These are phyloP conservation scores for Leptopilina boulardi DNA, from an alignment of 1,140 invertebrate genomes.

Conservation along the genomic window DNA sequence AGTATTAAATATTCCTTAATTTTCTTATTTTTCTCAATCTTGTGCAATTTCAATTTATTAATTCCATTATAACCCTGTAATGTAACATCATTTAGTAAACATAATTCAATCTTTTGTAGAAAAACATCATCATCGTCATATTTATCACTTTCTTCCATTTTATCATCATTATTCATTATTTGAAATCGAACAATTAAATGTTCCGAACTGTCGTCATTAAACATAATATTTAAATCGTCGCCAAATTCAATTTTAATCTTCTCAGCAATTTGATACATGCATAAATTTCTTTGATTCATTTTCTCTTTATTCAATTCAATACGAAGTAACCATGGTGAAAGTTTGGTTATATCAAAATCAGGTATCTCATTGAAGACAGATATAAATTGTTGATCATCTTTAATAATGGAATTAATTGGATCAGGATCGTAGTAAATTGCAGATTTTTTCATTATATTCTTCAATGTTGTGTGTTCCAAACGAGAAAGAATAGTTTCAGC, in stretches of 20 bases:
- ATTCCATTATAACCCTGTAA: constrained; percentile 92
- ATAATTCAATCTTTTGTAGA: constrained; percentile 98
- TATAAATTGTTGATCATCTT: constrained; percentile 99
- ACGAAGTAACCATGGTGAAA: constrained; percentile 99
- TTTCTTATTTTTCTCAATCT: constrained; percentile 99
- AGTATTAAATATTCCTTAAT: constrained; percentile 99
- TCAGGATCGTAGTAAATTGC: constrained; percentile 99
- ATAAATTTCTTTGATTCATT: constrained; percentile 99
- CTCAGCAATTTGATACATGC: constrained; percentile 99
- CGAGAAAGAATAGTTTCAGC: constrained; percentile 99
- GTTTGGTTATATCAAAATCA: constrained; percentile 97
- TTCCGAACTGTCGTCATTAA: constrained; percentile 99
- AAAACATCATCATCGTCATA: constrained; percentile 99
- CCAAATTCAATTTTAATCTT: constrained; percentile 99
- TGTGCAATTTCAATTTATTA: constrained; percentile 98
- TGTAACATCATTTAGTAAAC: constrained; percentile 99
- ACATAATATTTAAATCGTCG: constrained; percentile 99
- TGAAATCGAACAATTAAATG: constrained; percentile 98
- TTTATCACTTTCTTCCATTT: constrained; percentile 96
- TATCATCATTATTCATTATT: constrained; percentile 98
- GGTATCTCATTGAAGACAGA: constrained; percentile 99
- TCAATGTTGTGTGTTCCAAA: constrained; percentile 97
- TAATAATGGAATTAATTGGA: constrained; percentile 98
- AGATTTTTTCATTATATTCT: constrained; percentile 98
- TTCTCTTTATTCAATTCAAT: constrained; percentile 98